Evolutionary conservation across 2,888 invertebrate species (phyloP).

Genomic region (Scaptomyza cyrtandrae): DNA sequence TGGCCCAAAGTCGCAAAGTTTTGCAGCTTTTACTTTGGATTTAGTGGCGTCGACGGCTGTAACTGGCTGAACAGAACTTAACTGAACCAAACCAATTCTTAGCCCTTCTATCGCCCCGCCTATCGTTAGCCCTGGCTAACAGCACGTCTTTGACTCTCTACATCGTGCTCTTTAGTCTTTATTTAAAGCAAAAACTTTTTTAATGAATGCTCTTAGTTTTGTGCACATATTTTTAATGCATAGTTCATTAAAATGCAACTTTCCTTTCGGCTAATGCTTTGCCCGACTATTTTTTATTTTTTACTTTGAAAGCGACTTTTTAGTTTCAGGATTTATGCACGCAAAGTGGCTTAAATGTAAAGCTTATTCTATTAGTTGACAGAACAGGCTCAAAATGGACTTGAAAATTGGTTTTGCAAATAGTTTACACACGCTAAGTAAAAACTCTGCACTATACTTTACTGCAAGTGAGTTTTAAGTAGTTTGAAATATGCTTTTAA

Average conservation of each 20-base stretch:
- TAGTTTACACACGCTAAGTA: conserved; percentile 26
- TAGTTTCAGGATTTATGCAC: conserved; percentile 56
- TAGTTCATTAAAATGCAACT: conserved; percentile 78
- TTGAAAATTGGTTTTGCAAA: conserved; percentile 55
- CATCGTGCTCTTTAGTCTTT: conserved; percentile 55
- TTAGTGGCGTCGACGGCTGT: conserved; percentile 64
- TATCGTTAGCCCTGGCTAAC: conserved; percentile 3
- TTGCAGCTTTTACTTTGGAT: conserved; percentile 77
- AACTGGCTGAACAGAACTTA: conserved; percentile 39
- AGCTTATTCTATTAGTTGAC: conserved; percentile 52
- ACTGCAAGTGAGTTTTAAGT: neutral
- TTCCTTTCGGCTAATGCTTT: conserved; percentile 30
- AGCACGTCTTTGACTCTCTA: conserved; percentile 55
- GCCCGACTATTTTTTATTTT: conserved; percentile 29
- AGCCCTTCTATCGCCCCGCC: neutral
- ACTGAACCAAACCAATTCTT: conserved; percentile 8
- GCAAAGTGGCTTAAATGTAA: conserved; percentile 63
- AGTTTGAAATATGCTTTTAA: neutral
- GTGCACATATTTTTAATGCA: conserved; percentile 77
- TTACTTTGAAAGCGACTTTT: conserved; percentile 26
- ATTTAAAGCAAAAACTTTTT: conserved; percentile 77
- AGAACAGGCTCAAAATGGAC: conserved; percentile 54
- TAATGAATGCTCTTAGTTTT: conserved; percentile 80
- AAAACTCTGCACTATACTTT: neutral
- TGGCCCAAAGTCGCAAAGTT: conserved; percentile 79